Percentiles rank a stretch among this genome's conserved stretches.
Evolutionary conservation across 2,888 invertebrate species (phyloP).

Genomic region (Drosophila atripex): DNA sequence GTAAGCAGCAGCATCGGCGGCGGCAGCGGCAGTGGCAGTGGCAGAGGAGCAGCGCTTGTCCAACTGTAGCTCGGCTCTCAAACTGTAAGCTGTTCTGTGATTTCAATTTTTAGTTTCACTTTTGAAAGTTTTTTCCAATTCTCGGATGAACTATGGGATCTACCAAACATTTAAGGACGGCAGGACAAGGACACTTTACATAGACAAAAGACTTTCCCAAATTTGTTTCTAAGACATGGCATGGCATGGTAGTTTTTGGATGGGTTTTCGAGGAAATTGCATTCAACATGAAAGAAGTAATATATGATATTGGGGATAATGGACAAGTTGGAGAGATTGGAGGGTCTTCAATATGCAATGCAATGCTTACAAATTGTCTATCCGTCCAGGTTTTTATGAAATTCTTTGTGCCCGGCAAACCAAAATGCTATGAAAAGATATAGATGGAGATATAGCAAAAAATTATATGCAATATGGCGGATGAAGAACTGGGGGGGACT

Average conservation of each 20-base stretch:
- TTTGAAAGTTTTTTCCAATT: conserved; percentile 4
- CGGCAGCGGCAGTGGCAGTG: conserved; percentile 18
- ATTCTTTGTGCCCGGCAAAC: conserved; percentile 80
- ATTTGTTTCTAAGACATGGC: conserved; percentile 17
- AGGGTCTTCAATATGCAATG: conserved; percentile 47
- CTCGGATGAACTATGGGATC: conserved; percentile 8
- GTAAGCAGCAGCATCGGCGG: conserved; percentile 21
- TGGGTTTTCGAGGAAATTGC: conserved; percentile 12
- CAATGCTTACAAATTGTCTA: conserved; percentile 80
- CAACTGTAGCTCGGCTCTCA: conserved; percentile 43
- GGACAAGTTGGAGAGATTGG: conserved; percentile 36
- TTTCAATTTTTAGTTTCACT: neutral
- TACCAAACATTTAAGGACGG: conserved; percentile 21
- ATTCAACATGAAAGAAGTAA: conserved; percentile 20
- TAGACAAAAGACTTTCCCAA: conserved; percentile 14
- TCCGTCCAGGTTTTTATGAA: conserved; percentile 81
- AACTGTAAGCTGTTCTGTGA: conserved; percentile 24
- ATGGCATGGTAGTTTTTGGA: conserved; percentile 20
- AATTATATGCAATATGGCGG: conserved; percentile 43
- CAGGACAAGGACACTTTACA: conserved; percentile 36
- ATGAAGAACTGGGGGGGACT: conserved; percentile 17
- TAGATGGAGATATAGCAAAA: conserved; percentile 67
- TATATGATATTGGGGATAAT: conserved; percentile 2
- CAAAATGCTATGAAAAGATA: conserved; percentile 80
- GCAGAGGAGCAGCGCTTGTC: conserved; percentile 44